phyloP scores from a whole-genome alignment of 1,140 invertebrate genomes.

The Maconellicoccus hirsutus region DNA sequence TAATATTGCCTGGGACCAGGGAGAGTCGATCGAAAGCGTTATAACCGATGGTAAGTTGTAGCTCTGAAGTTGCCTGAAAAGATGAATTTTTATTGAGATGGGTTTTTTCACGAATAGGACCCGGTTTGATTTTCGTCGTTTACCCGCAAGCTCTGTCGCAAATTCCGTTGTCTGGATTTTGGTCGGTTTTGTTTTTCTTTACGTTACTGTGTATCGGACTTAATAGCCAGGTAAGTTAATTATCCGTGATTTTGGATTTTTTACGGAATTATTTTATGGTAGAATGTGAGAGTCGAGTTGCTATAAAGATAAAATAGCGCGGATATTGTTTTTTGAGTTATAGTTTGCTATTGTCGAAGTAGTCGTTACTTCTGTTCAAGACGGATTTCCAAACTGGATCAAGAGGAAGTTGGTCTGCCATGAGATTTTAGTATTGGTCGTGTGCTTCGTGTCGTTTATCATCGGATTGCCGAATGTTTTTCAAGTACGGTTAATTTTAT shows the following conservation, averaged over 20 bases:
- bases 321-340: conserved; percentile 32
- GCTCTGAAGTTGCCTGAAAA: not conserved
- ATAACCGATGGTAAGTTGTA: conserved; percentile 35
- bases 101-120: conserved; percentile 43
- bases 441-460: conserved; percentile 69
- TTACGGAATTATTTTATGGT: conserved; percentile 10
- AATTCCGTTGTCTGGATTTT: conserved; percentile 73
- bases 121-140: conserved; percentile 76
- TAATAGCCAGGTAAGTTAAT: conserved; percentile 65
- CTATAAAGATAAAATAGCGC: not conserved
- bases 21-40: conserved; percentile 62
- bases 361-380: conserved; percentile 81
- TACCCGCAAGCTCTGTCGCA: conserved; percentile 81
- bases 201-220: conserved; percentile 80
- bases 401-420: conserved; percentile 68
- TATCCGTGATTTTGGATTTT: no score
- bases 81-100: not conserved
- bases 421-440: conserved; percentile 69
- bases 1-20: conserved; percentile 69
- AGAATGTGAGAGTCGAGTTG: not conserved
- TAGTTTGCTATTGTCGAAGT: conserved; percentile 84
- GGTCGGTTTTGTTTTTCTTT: conserved; percentile 80
- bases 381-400: conserved; percentile 75
- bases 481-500: conserved; percentile 42
- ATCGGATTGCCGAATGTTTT: conserved; percentile 76